Conservation (phyloP, 2,888 invertebrate genomes). For the Coenonympha glycerion region DNA sequence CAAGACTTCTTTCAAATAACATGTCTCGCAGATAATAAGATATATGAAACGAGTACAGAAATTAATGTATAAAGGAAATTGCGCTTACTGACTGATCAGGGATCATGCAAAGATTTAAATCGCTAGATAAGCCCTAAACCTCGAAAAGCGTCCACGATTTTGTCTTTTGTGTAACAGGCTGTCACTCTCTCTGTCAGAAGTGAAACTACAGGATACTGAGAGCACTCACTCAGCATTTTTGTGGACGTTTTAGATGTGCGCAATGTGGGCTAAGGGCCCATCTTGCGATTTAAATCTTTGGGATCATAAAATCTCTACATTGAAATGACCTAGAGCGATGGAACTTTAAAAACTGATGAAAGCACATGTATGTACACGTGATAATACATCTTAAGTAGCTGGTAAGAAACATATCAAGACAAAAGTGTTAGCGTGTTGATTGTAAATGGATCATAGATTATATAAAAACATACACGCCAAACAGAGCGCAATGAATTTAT, state of each 20-base stretch:
- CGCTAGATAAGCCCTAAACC: too few relatives aligned
- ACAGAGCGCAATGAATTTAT: constrained; percentile 1
- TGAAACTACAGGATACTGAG: too few relatives aligned
- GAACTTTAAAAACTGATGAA: background rate
- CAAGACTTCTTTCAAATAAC: constrained; percentile 5
- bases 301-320: background rate
- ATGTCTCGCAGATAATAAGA: constrained; percentile 1
- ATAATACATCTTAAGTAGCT: background rate
- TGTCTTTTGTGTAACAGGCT: too few relatives aligned
- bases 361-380: background rate
- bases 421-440: background rate
- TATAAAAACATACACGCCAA: background rate
- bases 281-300: too few relatives aligned
- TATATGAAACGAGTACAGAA: background rate
- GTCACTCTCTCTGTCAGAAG: too few relatives aligned
- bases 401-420: background rate
- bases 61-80: background rate
- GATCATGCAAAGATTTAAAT: too few relatives aligned
- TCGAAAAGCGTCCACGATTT: too few relatives aligned
- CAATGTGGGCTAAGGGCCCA: too few relatives aligned
- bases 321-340: background rate
- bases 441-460: background rate
- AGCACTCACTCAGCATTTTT: too few relatives aligned
- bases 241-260: too few relatives aligned
- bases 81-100: background rate